Percentiles rank a stretch among this genome's conserved stretches.
These are phyloP conservation scores for Ceyx margarethae DNA, from an alignment of 2,113 vertebrate genomes.

Conservation along the genomic window DNA sequence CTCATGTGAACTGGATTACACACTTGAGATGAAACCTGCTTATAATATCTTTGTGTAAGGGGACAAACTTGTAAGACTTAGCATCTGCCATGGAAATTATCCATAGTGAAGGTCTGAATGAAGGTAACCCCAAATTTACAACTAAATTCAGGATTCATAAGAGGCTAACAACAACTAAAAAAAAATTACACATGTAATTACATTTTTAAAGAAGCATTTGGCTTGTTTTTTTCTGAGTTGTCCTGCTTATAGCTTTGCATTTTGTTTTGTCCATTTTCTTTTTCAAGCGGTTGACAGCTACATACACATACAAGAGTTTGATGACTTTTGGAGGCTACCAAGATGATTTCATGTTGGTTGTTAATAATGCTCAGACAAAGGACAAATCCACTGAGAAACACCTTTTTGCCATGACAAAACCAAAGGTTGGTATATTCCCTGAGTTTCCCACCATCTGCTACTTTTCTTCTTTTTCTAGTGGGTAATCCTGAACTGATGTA, in stretches of 20 bases:
- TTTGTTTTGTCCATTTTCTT: conserved; percentile 16
- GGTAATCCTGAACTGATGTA: background rate
- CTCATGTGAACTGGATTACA: background rate
- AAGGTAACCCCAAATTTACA: background rate
- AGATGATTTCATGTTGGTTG: conserved; percentile 94
- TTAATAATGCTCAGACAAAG: conserved; percentile 77
- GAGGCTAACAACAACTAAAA: background rate
- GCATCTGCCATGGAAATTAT: background rate
- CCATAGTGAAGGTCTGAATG: background rate
- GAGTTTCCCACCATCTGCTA: background rate
- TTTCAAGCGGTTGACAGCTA: conserved; percentile 84
- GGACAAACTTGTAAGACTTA: background rate
- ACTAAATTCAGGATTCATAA: background rate
- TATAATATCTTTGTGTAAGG: background rate
- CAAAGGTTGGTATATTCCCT: conserved; percentile 82
- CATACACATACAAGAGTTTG: conserved; percentile 84
- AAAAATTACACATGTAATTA: background rate
- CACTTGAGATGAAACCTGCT: background rate
- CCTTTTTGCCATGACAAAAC: conserved; percentile 88
- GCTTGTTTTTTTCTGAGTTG: background rate
- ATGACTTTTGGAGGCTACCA: conserved; percentile 93
- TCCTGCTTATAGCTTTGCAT: conserved; percentile 15
- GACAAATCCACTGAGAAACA: conserved; percentile 88
- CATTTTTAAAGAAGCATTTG: background rate
- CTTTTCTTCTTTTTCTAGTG: background rate